These are phyloP conservation scores for Lithophane ornitopus DNA, from an alignment of 2,888 invertebrate species.

Conservation along the genomic window DNA sequence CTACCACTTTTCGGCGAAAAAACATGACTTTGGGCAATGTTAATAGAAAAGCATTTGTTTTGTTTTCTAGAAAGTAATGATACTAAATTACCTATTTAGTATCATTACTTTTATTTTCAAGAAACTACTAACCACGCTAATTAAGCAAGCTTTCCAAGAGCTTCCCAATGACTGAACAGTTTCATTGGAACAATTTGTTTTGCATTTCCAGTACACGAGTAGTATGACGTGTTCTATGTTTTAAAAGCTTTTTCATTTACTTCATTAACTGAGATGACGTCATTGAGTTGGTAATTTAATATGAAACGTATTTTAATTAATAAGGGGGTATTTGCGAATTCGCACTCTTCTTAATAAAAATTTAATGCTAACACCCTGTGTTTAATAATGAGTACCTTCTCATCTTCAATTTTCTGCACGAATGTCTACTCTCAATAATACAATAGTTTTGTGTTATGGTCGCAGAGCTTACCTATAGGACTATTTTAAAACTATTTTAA, in stretches of 20 bases:
- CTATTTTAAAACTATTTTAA: neutral
- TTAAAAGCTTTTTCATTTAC: slow-evolving; percentile 24
- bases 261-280: slow-evolving; percentile 41
- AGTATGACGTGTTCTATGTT: slow-evolving; percentile 37
- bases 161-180: slow-evolving; percentile 29
- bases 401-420: neutral
- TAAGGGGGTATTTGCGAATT: neutral
- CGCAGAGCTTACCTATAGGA: neutral
- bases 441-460: neutral
- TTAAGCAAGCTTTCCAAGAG: slow-evolving; percentile 18
- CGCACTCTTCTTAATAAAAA: neutral
- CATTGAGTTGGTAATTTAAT: neutral
- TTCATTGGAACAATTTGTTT: slow-evolving; percentile 52
- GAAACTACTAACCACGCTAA: slow-evolving; percentile 7
- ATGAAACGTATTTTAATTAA: neutral
- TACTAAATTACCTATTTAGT: no score
- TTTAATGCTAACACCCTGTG: neutral
- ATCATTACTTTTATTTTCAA: slow-evolving; percentile 28
- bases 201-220: slow-evolving; percentile 23
- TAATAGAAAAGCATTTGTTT: neutral
- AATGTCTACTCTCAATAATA: neutral
- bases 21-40: no score
- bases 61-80: slow-evolving; percentile 8
- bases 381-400: neutral
- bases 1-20: neutral